Evolutionary conservation across 2,797 vertebrate species (phyloP).

Genomic region (Sebastolobus altivelis): DNA sequence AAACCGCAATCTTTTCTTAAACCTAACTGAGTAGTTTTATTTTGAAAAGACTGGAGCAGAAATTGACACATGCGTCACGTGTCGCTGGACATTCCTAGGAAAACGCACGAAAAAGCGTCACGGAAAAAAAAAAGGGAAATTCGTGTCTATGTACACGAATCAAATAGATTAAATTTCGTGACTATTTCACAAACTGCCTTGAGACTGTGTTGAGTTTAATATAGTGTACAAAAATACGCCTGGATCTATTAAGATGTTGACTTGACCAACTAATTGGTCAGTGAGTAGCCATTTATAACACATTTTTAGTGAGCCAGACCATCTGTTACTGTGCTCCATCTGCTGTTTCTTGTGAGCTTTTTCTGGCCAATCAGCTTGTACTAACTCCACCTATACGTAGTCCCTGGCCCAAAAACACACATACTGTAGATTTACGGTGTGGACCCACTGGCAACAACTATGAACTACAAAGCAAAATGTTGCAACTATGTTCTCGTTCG

Average conservation of each 20-base stretch:
- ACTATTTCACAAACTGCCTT: too few relatives aligned
- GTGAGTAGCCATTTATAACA: conserved; percentile 9
- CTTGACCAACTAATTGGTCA: neutral
- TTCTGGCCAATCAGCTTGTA: neutral
- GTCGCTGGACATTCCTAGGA: too few relatives aligned
- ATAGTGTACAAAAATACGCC: conserved; percentile 1
- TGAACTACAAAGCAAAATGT: conserved; percentile 52
- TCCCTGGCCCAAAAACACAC: conserved; percentile 13
- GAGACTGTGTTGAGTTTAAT: conserved; percentile 32
- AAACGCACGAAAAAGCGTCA: too few relatives aligned
- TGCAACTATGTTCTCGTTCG: conserved; percentile 1
- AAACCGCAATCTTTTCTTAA: too few relatives aligned
- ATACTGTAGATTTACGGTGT: neutral
- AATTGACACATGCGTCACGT: too few relatives aligned
- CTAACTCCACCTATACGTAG: neutral
- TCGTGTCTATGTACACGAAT: too few relatives aligned
- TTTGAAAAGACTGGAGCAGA: too few relatives aligned
- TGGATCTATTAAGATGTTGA: conserved; percentile 3
- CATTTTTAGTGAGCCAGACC: conserved; percentile 9
- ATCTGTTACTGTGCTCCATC: neutral
- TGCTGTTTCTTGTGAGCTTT: neutral
- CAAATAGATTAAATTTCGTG: too few relatives aligned
- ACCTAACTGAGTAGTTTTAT: too few relatives aligned
- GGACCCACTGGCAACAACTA: conserved; percentile 34
- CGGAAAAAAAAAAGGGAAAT: too few relatives aligned